Evolutionary conservation across 2,888 invertebrate genomes (phyloP).

Genomic region (Ferdinandea cuprea): DNA sequence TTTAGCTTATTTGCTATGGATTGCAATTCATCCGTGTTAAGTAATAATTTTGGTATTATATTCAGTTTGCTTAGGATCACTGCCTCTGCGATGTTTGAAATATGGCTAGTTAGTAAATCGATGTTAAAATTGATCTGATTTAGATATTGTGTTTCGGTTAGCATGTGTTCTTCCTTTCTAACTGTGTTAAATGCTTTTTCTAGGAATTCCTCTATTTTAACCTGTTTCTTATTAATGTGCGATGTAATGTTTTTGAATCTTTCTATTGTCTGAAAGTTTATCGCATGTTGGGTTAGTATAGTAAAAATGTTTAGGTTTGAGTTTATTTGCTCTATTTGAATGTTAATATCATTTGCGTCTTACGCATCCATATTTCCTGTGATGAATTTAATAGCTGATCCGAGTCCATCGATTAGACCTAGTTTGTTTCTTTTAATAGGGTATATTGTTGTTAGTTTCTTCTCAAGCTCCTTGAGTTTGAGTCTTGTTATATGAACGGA

Average conservation of each 20-base stretch:
- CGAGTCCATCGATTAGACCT: too few relatives aligned
- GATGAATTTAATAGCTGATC: too few relatives aligned
- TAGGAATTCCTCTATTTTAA: slow-evolving; percentile 17
- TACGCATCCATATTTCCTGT: too few relatives aligned
- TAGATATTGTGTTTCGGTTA: slow-evolving; percentile 37
- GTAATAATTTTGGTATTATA: too few relatives aligned
- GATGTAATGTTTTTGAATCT: too few relatives aligned
- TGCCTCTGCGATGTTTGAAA: too few relatives aligned
- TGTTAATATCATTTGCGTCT: too few relatives aligned
- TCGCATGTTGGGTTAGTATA: slow-evolving; percentile 25
- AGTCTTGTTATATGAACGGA: too few relatives aligned
- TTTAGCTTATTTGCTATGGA: slow-evolving; percentile 25
- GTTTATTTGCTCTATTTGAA: slow-evolving; percentile 8
- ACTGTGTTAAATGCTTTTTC: slow-evolving; percentile 26
- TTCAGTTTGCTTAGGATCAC: too few relatives aligned
- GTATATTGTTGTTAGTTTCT: background rate
- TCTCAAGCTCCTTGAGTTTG: slow-evolving; percentile 6
- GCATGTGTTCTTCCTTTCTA: slow-evolving; percentile 11
- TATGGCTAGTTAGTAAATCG: slow-evolving; percentile 29
- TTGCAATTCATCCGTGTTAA: too few relatives aligned
- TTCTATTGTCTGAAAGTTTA: too few relatives aligned
- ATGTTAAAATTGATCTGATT: slow-evolving; percentile 55
- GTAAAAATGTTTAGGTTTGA: background rate
- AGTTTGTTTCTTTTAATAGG: too few relatives aligned
- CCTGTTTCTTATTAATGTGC: slow-evolving; percentile 26